Percentiles rank a stretch among this genome's conserved stretches.
phyloP scores from a whole-genome alignment of 2,113 vertebrate genomes.

The Mungos mungo region DNA sequence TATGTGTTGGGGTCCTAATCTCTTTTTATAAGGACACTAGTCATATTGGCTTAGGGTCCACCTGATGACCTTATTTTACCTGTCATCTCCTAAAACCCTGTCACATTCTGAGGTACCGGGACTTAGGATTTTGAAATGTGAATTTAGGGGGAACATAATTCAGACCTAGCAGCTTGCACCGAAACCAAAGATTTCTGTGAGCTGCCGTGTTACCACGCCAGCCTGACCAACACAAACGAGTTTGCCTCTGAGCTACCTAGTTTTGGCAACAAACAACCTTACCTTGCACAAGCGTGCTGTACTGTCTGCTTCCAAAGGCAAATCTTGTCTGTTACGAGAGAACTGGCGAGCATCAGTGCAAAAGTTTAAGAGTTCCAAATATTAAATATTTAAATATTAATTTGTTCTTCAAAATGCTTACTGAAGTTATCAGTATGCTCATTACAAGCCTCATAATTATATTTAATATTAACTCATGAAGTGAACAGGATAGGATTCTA shows the following conservation, averaged over 20 bases:
- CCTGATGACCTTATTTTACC: background rate
- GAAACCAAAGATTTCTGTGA: background rate
- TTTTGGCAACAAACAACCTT: constrained; percentile 6
- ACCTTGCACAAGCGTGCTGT: background rate
- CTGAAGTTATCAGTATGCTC: constrained; percentile 45
- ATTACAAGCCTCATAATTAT: constrained; percentile 43
- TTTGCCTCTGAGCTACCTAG: background rate
- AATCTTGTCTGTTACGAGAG: constrained; percentile 3
- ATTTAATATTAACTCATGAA: constrained; percentile 61
- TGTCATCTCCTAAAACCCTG: background rate
- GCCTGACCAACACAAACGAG: background rate
- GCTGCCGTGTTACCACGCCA: background rate
- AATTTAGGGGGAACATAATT: background rate
- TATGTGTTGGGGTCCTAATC: background rate
- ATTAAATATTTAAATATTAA: constrained; percentile 73
- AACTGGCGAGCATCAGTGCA: constrained; percentile 49
- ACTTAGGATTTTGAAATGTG: background rate
- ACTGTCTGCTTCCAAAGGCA: constrained; percentile 46
- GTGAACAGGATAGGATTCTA: constrained; percentile 27
- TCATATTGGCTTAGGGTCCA: background rate
- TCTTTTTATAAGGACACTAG: background rate
- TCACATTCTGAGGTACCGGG: background rate
- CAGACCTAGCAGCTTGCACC: background rate
- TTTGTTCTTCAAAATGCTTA: constrained; percentile 62
- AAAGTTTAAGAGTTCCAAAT: constrained; percentile 57